phyloP scores from a whole-genome alignment of 2,888 invertebrate genomes.

The Stenoptilia bipunctidactyla region DNA sequence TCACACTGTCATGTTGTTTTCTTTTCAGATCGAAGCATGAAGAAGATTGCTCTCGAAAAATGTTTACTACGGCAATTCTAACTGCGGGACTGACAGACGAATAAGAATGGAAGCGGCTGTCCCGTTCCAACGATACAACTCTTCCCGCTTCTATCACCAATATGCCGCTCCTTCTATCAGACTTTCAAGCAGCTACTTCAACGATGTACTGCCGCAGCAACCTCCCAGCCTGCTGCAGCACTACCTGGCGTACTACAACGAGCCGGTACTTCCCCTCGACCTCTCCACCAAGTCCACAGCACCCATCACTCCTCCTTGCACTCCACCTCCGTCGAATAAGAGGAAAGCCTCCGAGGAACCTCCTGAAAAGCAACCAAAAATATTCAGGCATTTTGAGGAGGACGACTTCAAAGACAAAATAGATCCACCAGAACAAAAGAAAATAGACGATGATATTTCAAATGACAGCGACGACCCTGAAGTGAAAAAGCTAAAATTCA shows the following conservation, averaged over 20 bases:
- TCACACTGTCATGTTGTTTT: constrained; percentile 14
- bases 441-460: constrained; percentile 42
- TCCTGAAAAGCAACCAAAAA: constrained; percentile 45
- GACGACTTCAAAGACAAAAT: constrained; percentile 30
- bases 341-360: constrained; percentile 38
- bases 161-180: constrained; percentile 50
- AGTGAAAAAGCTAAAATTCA: constrained; percentile 57
- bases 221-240: constrained; percentile 62
- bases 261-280: constrained; percentile 78
- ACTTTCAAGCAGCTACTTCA: constrained; percentile 50
- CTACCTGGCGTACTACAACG: constrained; percentile 71
- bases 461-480: constrained; percentile 57
- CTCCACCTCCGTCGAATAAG: constrained; percentile 78
- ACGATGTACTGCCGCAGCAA: constrained; percentile 54
- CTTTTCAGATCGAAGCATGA: constrained; percentile 4
- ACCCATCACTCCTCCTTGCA: constrained; percentile 83
- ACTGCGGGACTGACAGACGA: too few relatives aligned
- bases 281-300: constrained; percentile 79
- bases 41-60: too few relatives aligned
- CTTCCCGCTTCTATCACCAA: constrained; percentile 55
- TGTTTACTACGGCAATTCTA: too few relatives aligned
- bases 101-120: constrained; percentile 51
- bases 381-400: constrained; percentile 56
- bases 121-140: constrained; percentile 48
- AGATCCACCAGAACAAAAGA: constrained; percentile 33